These are phyloP conservation scores for Delia radicum DNA, from an alignment of 1,140 invertebrate species.

Conservation along the genomic window DNA sequence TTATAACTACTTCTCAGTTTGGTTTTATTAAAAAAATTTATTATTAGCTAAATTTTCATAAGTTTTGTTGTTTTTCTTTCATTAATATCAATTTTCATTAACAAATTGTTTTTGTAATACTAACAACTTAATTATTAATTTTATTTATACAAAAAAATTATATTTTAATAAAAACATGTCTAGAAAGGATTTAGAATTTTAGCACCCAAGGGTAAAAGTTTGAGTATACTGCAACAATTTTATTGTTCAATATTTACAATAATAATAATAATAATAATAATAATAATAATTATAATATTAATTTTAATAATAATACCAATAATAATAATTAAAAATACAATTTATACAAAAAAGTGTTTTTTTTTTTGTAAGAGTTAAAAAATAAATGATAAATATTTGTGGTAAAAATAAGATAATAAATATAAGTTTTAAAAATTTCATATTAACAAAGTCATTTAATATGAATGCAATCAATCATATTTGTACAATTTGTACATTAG, in stretches of 20 bases:
- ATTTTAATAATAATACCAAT: too few species aligned
- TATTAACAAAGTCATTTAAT: not conserved
- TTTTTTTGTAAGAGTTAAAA: too few species aligned
- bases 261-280: not conserved
- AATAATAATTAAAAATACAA: too few species aligned
- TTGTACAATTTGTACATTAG: not conserved
- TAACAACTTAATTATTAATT: not conserved
- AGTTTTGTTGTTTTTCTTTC: not conserved
- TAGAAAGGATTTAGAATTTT: slow-evolving; percentile 18
- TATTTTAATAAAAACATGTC: not conserved
- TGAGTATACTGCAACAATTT: not conserved
- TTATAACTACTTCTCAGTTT: not conserved
- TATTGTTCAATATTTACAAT: not conserved
- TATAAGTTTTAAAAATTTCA: not conserved
- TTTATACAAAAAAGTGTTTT: too few species aligned
- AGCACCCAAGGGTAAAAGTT: slow-evolving; percentile 13
- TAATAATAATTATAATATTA: not conserved
- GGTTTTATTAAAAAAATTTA: not conserved
- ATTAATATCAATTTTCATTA: not conserved
- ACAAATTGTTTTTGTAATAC: not conserved
- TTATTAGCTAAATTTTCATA: not conserved
- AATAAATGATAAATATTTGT: too few species aligned
- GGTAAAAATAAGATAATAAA: not conserved
- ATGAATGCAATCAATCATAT: not conserved
- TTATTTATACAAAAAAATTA: not conserved